Base-by-base conservation (phyloP, 2,113 vertebrate genomes). In the Neogobius melanostomus region DNA sequence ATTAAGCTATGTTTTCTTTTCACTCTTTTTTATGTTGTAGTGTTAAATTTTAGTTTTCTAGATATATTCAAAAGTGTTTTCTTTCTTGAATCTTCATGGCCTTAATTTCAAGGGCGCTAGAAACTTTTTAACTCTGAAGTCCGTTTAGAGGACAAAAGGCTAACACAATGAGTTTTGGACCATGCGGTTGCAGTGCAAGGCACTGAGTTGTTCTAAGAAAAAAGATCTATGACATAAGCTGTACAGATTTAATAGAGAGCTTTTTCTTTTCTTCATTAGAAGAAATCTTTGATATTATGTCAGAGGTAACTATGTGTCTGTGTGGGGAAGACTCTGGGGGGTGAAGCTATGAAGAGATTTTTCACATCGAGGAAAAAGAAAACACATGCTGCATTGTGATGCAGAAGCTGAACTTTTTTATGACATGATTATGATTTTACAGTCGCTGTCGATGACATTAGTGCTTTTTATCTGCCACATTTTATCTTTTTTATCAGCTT, bases 51-150 rank as follows among this genome's bases (percentile, higher is more conserved):
- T 93, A 92, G 74, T 94, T 95, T 94, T 90, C 81, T 94, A 95
- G 91, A 95, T 94, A 95, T 94, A 94, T 95, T 95, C 94, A 94
- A 73, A 80, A 52, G 56, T 83, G 64, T 12, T 70, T 92, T 93
- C 93, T 95, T 95, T 96, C 93, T 95, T 94, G 93, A 98, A 96
- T 97, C 95, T 96, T 97, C 95, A 96, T 96, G 97, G 97, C 95
- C 97, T 98, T 98, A 98, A 98, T 97, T 98, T 98, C 93, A 95
- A 97, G 93, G 95, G 96, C 92, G 92, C 94, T 93, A 93, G 92
- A 95, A 84, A 90, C 90, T 89, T 91, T 91, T 89, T 86, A 88
- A 85, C 76, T 91, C 95, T 94, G 95, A 93, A 93, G 92, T 95
- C 94, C 94, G 87, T 91, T 94, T 94, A 89, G 87, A 62, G 83